Evolutionary conservation across 2,888 invertebrate species (phyloP).

Genomic region (Drosophila multiciliata): DNA sequence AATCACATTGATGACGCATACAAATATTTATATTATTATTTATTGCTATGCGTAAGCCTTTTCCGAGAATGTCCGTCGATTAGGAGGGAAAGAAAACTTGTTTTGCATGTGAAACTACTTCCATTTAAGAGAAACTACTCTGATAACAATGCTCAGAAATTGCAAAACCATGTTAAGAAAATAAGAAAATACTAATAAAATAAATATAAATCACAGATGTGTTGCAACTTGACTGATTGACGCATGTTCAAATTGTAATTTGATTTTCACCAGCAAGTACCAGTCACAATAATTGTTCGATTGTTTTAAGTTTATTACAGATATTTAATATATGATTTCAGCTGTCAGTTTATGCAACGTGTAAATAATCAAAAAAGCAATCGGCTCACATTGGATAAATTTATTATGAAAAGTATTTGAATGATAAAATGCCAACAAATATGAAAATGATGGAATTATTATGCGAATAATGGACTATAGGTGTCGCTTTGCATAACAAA

Average conservation of each 20-base stretch:
- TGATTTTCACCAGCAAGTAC: too few relatives aligned
- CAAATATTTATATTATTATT: not conserved
- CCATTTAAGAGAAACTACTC: not conserved
- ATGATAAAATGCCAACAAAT: slow-evolving; percentile 2
- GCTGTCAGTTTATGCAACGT: not conserved
- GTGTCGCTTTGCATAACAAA: slow-evolving; percentile 49
- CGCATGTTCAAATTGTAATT: not conserved
- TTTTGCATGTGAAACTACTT: not conserved
- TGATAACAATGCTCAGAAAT: not conserved
- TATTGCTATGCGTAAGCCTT: not conserved
- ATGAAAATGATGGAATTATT: slow-evolving; percentile 33
- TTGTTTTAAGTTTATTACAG: not conserved
- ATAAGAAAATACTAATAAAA: not conserved
- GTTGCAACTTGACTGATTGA: not conserved
- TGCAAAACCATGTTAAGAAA: not conserved
- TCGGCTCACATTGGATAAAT: slow-evolving; percentile 2
- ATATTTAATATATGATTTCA: not conserved
- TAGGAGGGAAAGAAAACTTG: not conserved
- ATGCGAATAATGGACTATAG: slow-evolving; percentile 35
- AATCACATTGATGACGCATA: not conserved
- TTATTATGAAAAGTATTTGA: slow-evolving; percentile 7
- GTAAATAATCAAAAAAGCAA: slow-evolving; percentile 17
- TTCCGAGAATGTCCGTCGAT: not conserved
- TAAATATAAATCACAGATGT: not conserved
- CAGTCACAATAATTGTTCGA: not conserved